Evolutionary conservation across 37 sponge, comb jelly and placozoan species (phyloP).

Genomic region (Hexactinellida sp.): DNA sequence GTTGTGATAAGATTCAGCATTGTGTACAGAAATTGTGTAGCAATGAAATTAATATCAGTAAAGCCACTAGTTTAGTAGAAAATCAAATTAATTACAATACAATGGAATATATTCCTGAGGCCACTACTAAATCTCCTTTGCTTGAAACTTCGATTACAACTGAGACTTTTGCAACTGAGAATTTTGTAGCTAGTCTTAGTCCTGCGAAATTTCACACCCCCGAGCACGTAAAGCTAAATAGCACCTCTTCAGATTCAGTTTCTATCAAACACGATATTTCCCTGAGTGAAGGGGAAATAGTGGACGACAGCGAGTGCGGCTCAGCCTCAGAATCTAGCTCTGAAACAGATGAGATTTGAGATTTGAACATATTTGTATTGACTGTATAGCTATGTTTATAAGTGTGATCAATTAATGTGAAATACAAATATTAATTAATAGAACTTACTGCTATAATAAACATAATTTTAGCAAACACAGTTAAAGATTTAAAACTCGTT

Average conservation of each 20-base stretch:
- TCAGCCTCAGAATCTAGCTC: background rate
- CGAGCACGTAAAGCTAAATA: background rate
- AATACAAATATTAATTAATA: too few species aligned
- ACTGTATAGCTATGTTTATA: background rate
- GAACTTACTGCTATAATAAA: too few species aligned
- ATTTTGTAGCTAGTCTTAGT: background rate
- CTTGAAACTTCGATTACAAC: background rate
- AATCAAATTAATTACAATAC: background rate
- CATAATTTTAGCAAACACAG: too few species aligned
- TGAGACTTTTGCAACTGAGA: background rate
- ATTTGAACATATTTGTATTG: background rate
- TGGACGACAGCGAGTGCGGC: background rate
- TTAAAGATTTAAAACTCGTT: too few species aligned
- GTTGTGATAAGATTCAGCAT: background rate
- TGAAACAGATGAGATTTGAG: background rate
- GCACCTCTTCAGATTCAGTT: background rate
- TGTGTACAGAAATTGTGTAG: background rate
- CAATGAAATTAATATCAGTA: background rate
- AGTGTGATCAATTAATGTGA: too few species aligned
- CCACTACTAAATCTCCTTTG: background rate
- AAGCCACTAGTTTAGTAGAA: background rate
- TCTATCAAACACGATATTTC: background rate
- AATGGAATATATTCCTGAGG: background rate
- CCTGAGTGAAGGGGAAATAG: background rate
- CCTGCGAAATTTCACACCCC: conserved; percentile 1